These are phyloP conservation scores for Callitettix versicolor DNA, from an alignment of 1,140 invertebrate genomes.

Conservation along the genomic window DNA sequence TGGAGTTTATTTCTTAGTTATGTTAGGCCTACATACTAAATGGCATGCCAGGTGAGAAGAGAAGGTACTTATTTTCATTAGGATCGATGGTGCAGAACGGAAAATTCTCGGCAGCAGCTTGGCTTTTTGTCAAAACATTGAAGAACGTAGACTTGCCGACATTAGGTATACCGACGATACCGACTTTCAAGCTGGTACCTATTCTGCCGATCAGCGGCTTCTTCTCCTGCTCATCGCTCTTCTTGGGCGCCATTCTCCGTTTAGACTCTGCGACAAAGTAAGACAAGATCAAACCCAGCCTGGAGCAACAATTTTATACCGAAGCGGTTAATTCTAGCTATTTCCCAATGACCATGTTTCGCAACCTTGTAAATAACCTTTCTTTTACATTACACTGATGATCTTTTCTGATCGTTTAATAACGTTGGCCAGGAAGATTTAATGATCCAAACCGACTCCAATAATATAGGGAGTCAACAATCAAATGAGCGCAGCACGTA, in stretches of 20 bases:
- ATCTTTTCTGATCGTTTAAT: too few species aligned
- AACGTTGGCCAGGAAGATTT: too few species aligned
- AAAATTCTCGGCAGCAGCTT: slow-evolving; percentile 94
- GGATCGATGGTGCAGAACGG: slow-evolving; percentile 99
- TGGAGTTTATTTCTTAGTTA: too few species aligned
- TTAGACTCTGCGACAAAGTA: slow-evolving; percentile 26
- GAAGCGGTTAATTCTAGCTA: too few species aligned
- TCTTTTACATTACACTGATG: too few species aligned
- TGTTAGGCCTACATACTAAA: too few species aligned
- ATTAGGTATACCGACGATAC: slow-evolving; percentile 92
- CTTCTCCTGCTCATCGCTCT: slow-evolving; percentile 76
- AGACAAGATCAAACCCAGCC: slow-evolving; percentile 4
- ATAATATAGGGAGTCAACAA: not conserved
- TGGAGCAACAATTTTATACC: too few species aligned
- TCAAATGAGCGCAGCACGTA: slow-evolving; percentile 5
- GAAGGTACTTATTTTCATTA: slow-evolving; percentile 97
- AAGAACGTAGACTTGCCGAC: slow-evolving; percentile 99
- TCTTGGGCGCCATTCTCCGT: slow-evolving; percentile 80
- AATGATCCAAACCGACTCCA: too few species aligned
- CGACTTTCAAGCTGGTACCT: slow-evolving; percentile 94
- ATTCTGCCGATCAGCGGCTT: slow-evolving; percentile 92
- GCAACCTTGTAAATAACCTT: too few species aligned
- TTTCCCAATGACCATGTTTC: too few species aligned
- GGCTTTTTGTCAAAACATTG: slow-evolving; percentile 95
- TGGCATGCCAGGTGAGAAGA: slow-evolving; percentile 25